These are phyloP conservation scores for Phaenicophaeus curvirostris DNA, from an alignment of 2,797 vertebrate genomes.

Conservation along the genomic window DNA sequence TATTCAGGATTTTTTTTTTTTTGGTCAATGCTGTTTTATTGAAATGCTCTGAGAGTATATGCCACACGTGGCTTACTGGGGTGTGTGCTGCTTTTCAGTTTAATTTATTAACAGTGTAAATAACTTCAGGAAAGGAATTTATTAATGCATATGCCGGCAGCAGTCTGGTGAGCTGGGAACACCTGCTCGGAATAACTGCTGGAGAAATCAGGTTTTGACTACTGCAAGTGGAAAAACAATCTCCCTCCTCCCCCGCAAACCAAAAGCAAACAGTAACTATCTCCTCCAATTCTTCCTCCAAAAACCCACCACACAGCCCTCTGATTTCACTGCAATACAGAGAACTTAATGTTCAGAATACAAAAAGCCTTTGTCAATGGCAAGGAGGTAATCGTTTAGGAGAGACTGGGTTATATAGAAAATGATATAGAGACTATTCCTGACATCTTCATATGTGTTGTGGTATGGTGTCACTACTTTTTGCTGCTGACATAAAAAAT, in stretches of 20 bases:
- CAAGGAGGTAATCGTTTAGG: neutral
- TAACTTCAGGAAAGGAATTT: neutral
- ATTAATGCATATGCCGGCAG: neutral
- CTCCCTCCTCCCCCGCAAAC: no score
- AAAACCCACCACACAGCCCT: neutral
- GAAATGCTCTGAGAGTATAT: neutral
- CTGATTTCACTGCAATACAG: neutral
- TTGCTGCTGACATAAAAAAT: neutral
- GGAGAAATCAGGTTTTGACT: neutral
- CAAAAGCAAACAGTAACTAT: no score
- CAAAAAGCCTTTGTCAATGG: neutral
- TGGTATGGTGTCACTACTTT: neutral
- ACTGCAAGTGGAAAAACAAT: neutral
- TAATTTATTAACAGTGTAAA: neutral
- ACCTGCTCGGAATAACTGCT: neutral
- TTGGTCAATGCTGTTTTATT: fast-evolving
- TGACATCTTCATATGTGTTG: neutral
- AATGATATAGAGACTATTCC: no score
- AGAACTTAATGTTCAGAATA: no score
- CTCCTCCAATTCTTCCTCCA: no score
- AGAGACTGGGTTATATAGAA: neutral
- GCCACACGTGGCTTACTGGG: neutral
- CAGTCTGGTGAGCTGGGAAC: neutral
- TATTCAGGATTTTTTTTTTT: neutral
- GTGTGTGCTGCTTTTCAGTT: neutral